A percentile compares a stretch with the other conserved stretches of the same genome.
Conservation (phyloP, 1,140 invertebrate species). For the Zelostemma sp. region DNA sequence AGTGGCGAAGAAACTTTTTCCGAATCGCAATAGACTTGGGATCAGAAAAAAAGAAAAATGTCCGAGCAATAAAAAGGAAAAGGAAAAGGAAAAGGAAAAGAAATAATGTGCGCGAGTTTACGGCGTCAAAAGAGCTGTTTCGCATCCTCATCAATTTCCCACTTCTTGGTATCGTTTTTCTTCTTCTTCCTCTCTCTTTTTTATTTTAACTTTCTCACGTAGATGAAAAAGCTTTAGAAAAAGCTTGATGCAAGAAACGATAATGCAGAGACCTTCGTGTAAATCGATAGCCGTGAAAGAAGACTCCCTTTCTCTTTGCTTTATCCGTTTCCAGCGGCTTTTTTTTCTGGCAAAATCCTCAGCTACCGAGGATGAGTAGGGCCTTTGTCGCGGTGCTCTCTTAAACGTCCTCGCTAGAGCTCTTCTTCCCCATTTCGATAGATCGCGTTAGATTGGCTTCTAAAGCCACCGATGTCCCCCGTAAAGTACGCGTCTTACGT, state of each 20-base stretch:
- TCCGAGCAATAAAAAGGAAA: not conserved
- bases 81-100: no score
- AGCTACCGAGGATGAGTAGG: constrained; percentile 36
- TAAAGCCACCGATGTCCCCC: constrained; percentile 40
- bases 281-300: constrained; percentile 49
- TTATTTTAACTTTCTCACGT: constrained; percentile 26
- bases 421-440: constrained; percentile 47
- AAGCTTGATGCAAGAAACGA: constrained; percentile 42
- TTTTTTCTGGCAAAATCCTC: constrained; percentile 29
- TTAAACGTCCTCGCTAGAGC: constrained; percentile 42
- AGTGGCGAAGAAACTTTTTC: no score
- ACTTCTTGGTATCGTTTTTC: constrained; percentile 4
- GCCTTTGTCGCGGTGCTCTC: constrained; percentile 45
- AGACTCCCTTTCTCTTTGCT: constrained; percentile 47
- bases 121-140: constrained; percentile 33
- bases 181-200: constrained; percentile 22
- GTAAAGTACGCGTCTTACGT: constrained; percentile 21
- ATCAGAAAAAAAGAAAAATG: constrained; percentile 4
- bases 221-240: constrained; percentile 29
- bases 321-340: constrained; percentile 43
- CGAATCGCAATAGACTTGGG: no score
- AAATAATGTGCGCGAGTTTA: constrained; percentile 24
- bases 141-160: constrained; percentile 28
- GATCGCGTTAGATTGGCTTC: constrained; percentile 50
- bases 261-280: constrained; percentile 44